A percentile compares a stretch with the other conserved stretches of the same genome.
Conservation (phyloP, 1,140 invertebrate genomes). For the Maconellicoccus hirsutus region DNA sequence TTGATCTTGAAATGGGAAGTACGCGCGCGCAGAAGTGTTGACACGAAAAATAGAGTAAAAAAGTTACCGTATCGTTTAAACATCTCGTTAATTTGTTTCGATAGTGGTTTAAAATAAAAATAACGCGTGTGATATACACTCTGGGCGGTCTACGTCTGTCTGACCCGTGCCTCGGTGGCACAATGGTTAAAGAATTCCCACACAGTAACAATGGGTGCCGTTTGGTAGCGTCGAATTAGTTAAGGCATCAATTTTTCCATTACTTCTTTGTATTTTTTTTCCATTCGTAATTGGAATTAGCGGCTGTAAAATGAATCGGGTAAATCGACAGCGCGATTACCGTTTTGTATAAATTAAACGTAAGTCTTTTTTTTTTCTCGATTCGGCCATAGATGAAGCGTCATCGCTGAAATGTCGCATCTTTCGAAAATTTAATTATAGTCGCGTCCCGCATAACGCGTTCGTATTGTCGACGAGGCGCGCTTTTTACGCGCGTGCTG, state of each 20-base stretch:
- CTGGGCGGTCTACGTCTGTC: constrained; percentile 1
- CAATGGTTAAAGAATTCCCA: background rate
- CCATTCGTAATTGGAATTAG: background rate
- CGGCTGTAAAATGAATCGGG: no score
- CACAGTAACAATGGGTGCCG: background rate
- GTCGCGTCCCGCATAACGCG: no score
- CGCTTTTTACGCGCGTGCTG: background rate
- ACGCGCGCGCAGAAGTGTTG: background rate
- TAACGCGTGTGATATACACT: constrained; percentile 3
- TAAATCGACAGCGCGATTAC: no score
- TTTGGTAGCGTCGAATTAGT: background rate
- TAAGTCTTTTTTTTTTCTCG: no score
- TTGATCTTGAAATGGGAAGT: no score
- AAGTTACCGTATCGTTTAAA: background rate
- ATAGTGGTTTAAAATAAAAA: background rate
- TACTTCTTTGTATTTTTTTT: background rate
- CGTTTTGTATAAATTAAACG: no score
- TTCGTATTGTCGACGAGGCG: no score
- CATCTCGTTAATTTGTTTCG: background rate
- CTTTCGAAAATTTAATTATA: no score
- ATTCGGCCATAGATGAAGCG: background rate
- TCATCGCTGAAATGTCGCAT: background rate
- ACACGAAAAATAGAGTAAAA: background rate
- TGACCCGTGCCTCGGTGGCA: background rate
- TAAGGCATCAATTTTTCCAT: background rate